Evolutionary conservation across 2,113 vertebrate species (phyloP).

Genomic region (Mastomys coucha): DNA sequence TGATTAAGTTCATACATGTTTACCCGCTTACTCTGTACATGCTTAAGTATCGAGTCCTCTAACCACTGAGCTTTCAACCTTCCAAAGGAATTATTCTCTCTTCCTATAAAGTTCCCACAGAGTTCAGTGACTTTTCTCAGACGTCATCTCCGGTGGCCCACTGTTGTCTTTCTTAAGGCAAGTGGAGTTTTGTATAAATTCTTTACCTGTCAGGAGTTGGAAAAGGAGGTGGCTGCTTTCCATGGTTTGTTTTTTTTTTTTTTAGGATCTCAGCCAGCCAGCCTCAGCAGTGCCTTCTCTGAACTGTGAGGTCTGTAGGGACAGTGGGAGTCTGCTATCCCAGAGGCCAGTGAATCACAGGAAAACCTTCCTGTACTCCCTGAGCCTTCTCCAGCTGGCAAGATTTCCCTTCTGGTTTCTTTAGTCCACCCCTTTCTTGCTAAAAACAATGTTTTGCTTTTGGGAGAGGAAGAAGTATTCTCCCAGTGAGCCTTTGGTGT

Average conservation of each 20-base stretch:
- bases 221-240: not conserved
- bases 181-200: not conserved
- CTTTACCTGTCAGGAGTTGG: not conserved
- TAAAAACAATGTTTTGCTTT: not conserved
- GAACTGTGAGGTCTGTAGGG: not conserved
- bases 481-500: not conserved
- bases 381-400: not conserved
- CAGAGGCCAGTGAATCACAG: rapidly evolving
- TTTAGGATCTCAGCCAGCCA: not conserved
- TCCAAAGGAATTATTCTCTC: not conserved
- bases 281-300: not conserved
- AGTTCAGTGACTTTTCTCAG: not conserved
- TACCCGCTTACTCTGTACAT: not conserved
- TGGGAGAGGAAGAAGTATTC: not conserved
- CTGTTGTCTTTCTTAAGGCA: not conserved
- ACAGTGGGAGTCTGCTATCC: not conserved
- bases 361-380: not conserved
- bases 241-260: not conserved
- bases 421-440: not conserved
- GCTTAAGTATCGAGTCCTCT: not conserved
- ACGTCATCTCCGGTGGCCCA: not conserved
- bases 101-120: not conserved
- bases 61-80: not conserved
- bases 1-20: not conserved
- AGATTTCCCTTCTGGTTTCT: not conserved